Percentiles rank a stretch among this genome's conserved stretches.
phyloP scores from a whole-genome alignment of 2,888 invertebrate genomes.

The Harpalus rubripes region DNA sequence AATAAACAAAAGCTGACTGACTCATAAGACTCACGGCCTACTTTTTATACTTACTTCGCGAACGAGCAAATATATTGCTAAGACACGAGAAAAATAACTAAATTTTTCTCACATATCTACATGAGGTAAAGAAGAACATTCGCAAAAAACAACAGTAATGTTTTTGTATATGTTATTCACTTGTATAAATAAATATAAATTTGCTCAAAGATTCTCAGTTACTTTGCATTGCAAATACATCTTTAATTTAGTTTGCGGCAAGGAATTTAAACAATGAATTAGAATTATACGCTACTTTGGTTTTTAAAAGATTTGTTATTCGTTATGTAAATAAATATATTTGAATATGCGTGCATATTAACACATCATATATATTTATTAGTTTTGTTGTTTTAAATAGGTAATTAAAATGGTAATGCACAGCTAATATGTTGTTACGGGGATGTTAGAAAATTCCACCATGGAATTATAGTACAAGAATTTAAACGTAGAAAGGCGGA shows the following conservation, averaged over 20 bases:
- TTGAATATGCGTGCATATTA: too few relatives aligned
- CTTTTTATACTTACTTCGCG: conserved; percentile 16
- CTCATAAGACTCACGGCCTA: conserved; percentile 29
- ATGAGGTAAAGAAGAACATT: neutral
- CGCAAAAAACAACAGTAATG: conserved; percentile 25
- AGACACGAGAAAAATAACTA: conserved; percentile 17
- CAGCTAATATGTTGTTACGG: too few relatives aligned
- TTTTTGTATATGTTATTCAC: conserved; percentile 29
- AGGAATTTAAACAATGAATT: too few relatives aligned
- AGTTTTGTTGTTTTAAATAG: too few relatives aligned
- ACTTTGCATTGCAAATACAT: neutral
- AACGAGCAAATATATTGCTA: conserved; percentile 1
- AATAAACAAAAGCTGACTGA: conserved; percentile 56
- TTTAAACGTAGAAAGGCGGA: too few relatives aligned
- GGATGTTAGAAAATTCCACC: too few relatives aligned
- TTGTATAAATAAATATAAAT: conserved; percentile 14
- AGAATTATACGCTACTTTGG: too few relatives aligned
- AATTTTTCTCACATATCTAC: conserved; percentile 42
- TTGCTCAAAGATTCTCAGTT: neutral
- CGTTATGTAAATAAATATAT: too few relatives aligned
- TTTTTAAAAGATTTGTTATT: too few relatives aligned
- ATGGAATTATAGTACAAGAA: too few relatives aligned
- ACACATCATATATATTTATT: too few relatives aligned
- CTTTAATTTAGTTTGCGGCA: neutral
- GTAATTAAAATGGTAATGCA: too few relatives aligned